Conservation (phyloP, 2,113 vertebrate genomes). For the Oenanthe oenanthe region DNA sequence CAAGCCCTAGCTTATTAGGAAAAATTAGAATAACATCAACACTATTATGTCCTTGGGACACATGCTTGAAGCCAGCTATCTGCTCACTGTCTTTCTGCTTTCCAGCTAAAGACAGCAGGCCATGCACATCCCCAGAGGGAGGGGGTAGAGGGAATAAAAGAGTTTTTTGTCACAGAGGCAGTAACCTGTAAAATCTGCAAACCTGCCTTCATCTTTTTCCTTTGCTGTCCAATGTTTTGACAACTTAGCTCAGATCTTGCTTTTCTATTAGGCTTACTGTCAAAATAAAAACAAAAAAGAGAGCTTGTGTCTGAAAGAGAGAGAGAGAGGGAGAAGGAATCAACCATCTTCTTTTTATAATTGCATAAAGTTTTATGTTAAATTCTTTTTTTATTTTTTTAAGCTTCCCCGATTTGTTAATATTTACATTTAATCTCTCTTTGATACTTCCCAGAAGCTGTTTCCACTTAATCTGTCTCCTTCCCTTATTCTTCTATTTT, state of each 20-base stretch:
- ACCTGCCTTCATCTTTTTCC: constrained; percentile 14
- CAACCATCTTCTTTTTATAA: not conserved
- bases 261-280: constrained; percentile 33
- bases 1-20: not conserved
- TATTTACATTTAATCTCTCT: constrained; percentile 34
- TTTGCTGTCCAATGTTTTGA: not conserved
- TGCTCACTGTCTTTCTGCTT: constrained; percentile 31
- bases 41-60: constrained; percentile 63
- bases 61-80: constrained; percentile 41
- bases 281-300: constrained; percentile 30
- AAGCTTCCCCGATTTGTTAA: not conserved
- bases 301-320: not conserved
- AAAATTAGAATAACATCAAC: constrained; percentile 23
- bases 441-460: not conserved
- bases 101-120: constrained; percentile 21
- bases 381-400: not conserved
- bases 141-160: not conserved
- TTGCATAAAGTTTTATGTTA: constrained; percentile 45
- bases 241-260: not conserved
- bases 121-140: not conserved
- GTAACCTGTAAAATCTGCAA: constrained; percentile 22
- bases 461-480: not conserved
- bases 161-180: constrained; percentile 22
- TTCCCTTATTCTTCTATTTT: not conserved
- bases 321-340: not conserved